Evolutionary conservation across 2,797 vertebrate genomes (phyloP).

Genomic region (Hylomyscus alleni): DNA sequence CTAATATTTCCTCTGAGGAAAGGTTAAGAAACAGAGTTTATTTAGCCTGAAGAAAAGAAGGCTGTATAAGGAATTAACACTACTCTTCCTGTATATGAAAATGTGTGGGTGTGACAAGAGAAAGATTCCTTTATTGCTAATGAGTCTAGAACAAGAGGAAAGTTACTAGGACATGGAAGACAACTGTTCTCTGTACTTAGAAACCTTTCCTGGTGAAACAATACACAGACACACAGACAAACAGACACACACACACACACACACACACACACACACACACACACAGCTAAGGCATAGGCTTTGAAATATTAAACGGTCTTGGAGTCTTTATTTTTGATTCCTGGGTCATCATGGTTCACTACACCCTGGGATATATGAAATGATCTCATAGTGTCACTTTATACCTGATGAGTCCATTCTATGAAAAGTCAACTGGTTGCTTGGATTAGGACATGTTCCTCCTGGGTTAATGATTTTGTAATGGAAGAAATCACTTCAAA

Average conservation of each 20-base stretch:
- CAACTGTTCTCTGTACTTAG: neutral
- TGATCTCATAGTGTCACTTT: neutral
- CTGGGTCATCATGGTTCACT: neutral
- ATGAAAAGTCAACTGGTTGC: constrained; percentile 61
- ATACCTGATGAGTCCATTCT: neutral
- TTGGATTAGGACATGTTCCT: constrained; percentile 46
- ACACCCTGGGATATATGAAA: neutral
- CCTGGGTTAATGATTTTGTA: constrained; percentile 34
- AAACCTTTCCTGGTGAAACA: neutral
- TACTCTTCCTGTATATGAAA: constrained; percentile 69
- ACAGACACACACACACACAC: no score
- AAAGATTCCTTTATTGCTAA: constrained; percentile 59
- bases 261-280: neutral
- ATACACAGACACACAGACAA: neutral
- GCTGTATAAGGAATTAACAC: constrained; percentile 75
- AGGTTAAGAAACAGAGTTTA: constrained; percentile 80
- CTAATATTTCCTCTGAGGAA: constrained; percentile 80
- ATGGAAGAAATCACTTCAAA: constrained; percentile 54
- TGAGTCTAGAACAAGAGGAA: constrained; percentile 54
- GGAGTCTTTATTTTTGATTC: neutral
- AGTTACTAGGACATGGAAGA: neutral
- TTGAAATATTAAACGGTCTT: neutral
- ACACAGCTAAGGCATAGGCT: neutral
- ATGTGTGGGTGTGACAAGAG: constrained; percentile 66
- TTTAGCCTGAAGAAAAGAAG: constrained; percentile 78